Conservation (phyloP, 1,140 invertebrate species). For the Armadillidium nasatum region DNA sequence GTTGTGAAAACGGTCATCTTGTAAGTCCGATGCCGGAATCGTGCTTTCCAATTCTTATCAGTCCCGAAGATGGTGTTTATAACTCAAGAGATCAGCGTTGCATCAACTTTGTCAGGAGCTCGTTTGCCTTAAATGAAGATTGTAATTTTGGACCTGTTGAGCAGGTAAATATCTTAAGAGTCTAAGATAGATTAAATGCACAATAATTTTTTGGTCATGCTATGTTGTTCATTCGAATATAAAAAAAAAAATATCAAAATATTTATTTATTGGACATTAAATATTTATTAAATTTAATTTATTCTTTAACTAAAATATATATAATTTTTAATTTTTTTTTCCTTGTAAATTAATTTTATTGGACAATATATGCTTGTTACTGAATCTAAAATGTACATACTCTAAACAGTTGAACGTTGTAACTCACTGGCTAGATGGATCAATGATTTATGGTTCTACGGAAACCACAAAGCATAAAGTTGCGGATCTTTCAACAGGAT, state of each 20-base stretch:
- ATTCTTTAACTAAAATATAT: too few relatives aligned
- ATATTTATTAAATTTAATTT: too few relatives aligned
- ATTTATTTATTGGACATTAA: too few relatives aligned
- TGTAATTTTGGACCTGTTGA: slow-evolving; percentile 49
- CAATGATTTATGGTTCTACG: slow-evolving; percentile 55
- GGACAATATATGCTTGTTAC: too few relatives aligned
- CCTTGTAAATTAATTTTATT: too few relatives aligned
- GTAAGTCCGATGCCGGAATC: slow-evolving; percentile 30
- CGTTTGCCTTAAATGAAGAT: slow-evolving; percentile 46
- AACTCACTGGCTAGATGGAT: slow-evolving; percentile 56
- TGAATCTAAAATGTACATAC: neutral
- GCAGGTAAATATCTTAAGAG: slow-evolving; percentile 47
- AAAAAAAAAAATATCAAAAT: too few relatives aligned
- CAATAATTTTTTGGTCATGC: too few relatives aligned
- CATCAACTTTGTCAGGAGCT: slow-evolving; percentile 50
- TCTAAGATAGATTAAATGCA: too few relatives aligned
- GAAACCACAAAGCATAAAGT: slow-evolving; percentile 46
- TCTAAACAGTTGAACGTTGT: slow-evolving; percentile 52
- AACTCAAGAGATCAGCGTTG: slow-evolving; percentile 33
- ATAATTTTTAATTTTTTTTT: too few relatives aligned
- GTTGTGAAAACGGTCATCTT: slow-evolving; percentile 29
- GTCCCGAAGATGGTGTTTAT: slow-evolving; percentile 53
- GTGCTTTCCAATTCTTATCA: slow-evolving; percentile 81
- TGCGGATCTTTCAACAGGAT: neutral
- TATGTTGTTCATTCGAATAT: too few relatives aligned